These are phyloP conservation scores for Ips nitidus DNA, from an alignment of 1,140 invertebrate genomes.

Conservation along the genomic window DNA sequence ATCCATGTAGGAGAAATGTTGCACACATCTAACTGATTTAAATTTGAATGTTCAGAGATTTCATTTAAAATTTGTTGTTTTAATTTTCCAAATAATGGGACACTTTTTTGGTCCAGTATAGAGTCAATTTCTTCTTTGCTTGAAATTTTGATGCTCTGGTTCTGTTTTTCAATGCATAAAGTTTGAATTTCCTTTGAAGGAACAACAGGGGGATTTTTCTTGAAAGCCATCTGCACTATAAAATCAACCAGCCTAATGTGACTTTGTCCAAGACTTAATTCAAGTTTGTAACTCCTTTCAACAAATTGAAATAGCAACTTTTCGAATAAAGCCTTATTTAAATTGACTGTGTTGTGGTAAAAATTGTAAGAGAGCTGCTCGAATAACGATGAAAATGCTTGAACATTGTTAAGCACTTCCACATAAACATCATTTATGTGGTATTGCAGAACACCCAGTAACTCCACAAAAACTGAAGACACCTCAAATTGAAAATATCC, in stretches of 20 bases:
- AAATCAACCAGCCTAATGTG: conserved; percentile 17
- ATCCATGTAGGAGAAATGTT: conserved; percentile 34
- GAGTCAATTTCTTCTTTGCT: neutral
- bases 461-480: conserved; percentile 41
- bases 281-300: conserved; percentile 4
- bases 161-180: neutral
- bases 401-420: conserved; percentile 32
- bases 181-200: conserved; percentile 6
- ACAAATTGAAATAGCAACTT: conserved; percentile 21
- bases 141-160: conserved; percentile 1
- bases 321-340: conserved; percentile 34
- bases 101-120: too few species aligned
- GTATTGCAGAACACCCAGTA: conserved; percentile 28
- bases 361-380: conserved; percentile 43
- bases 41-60: conserved; percentile 10
- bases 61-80: conserved; percentile 23
- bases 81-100: neutral
- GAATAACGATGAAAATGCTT: conserved; percentile 38
- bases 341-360: conserved; percentile 29
- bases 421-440: conserved; percentile 33
- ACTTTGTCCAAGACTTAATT: conserved; percentile 12
- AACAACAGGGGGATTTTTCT: neutral
- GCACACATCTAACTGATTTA: neutral
- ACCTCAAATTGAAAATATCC: conserved; percentile 40
- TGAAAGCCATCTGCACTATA: conserved; percentile 2